Percentiles rank a stretch among this genome's conserved stretches.
phyloP scores from a whole-genome alignment of 1,140 invertebrate species.

The Caenorhabditis inopinata region DNA sequence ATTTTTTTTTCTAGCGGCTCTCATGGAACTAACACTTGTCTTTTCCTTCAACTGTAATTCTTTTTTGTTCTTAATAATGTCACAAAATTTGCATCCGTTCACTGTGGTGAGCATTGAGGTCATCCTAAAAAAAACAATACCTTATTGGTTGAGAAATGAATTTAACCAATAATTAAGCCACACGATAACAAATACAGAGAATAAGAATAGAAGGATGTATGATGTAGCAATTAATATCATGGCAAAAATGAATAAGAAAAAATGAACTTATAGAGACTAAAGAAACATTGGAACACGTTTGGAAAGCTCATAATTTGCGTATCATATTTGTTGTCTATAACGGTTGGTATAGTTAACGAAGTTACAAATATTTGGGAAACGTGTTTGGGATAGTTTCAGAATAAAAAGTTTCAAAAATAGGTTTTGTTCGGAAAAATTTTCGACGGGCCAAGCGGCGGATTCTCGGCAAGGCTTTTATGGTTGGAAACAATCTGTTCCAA shows the following conservation, averaged over 20 bases:
- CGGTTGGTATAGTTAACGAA: too few relatives aligned
- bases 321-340: too few relatives aligned
- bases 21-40: not conserved
- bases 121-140: not conserved
- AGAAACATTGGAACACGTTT: not conserved
- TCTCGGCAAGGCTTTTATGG: too few relatives aligned
- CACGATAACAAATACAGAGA: not conserved
- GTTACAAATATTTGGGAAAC: too few relatives aligned
- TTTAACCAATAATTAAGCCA: slow-evolving; percentile 2
- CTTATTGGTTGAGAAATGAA: not conserved
- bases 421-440: too few relatives aligned
- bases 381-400: too few relatives aligned
- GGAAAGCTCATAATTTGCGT: too few relatives aligned
- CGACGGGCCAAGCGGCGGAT: too few relatives aligned
- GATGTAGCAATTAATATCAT: not conserved
- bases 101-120: slow-evolving; percentile 38
- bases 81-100: slow-evolving; percentile 47
- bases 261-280: not conserved
- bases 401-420: too few relatives aligned
- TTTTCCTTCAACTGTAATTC: slow-evolving; percentile 43
- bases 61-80: slow-evolving; percentile 45
- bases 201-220: slow-evolving; percentile 6
- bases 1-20: not conserved
- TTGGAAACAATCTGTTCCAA: too few relatives aligned
- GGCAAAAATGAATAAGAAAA: not conserved